A percentile compares a stretch with the other conserved stretches of the same genome.
phyloP scores from a whole-genome alignment of 2,888 invertebrate genomes.

The Desoria tigrina region DNA sequence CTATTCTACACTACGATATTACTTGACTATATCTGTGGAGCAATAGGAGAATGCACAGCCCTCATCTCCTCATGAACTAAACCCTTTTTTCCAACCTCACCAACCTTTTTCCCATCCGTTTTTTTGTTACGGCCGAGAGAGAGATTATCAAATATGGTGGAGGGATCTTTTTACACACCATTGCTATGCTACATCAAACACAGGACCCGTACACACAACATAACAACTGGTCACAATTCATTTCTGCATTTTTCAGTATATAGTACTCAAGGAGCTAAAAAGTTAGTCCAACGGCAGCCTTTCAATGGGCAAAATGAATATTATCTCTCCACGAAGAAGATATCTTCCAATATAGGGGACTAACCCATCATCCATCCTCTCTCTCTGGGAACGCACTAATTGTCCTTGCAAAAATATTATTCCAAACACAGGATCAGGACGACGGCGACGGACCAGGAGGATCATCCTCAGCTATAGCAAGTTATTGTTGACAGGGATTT shows the following conservation, averaged over 20 bases:
- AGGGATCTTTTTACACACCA: neutral
- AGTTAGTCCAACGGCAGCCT: slow-evolving; percentile 7
- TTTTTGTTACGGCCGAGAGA: neutral
- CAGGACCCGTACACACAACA: neutral
- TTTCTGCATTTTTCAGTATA: neutral
- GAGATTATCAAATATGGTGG: slow-evolving; percentile 15
- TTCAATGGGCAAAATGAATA: neutral
- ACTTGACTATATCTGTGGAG: no score
- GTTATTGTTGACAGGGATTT: no score
- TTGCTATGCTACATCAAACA: neutral
- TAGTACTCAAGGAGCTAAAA: no score
- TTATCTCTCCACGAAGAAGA: neutral
- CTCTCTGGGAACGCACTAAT: slow-evolving; percentile 3
- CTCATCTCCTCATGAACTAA: slow-evolving; percentile 1
- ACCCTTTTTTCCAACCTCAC: slow-evolving; percentile 6
- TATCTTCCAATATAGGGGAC: no score
- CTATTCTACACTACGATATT: no score
- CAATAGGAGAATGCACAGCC: no score
- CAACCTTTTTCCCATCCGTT: slow-evolving; percentile 4
- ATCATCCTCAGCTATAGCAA: no score
- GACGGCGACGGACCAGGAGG: no score
- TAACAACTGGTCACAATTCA: neutral
- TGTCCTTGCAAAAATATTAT: neutral
- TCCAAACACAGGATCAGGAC: no score
- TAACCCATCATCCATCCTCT: no score